Evolutionary conservation across 2,888 invertebrate species (phyloP), one percentile per base, ranked within the genome.

Genomic region (Hipparchia semele): DNA sequence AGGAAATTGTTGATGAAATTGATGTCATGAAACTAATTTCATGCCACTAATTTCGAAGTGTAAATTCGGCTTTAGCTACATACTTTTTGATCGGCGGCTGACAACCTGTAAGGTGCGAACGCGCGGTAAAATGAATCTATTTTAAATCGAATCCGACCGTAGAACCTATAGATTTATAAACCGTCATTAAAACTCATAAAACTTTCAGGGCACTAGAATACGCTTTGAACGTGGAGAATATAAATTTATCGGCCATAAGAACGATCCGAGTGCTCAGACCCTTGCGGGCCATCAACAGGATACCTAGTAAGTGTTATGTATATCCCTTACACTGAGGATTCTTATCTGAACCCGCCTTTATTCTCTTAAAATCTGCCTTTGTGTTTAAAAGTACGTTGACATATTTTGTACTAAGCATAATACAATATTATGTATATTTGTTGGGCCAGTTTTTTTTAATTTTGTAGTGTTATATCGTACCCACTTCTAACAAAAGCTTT

Each of bases 251-350:
- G 76, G 99, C 99, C 73, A 99, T 99, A 87, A 95, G 99, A 85
- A 99, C 99, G 77, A 99, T 99, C 86, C 96, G 99, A 87, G 99
- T 99, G 77, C 95, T 99, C 77, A 95, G 99, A 86, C 99, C 99
- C 66, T 94, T 99, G 80, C 94, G 99, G 81, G 99, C 99, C 78
- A 99, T 99, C 93, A 99, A 99, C 95, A 96, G 99, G 90, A 99
- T 99, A 96, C 99, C 99, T 88, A 99, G 99, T 98, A 95, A 98
- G 98, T 96, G 83, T 66, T 96, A 83, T 64, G n/a, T 54, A 9
- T 56, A 45, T 33, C 12, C 2, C 56, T 56, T 65, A 5, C 39
- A 13, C 9, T 23, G 23, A 23, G 8, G 6, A 59, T 59, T 59
- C 9, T 59, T 33, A 54, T n/a, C 53, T 12, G 39, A 39, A 39